Percentiles rank a stretch among this genome's conserved stretches.
Evolutionary conservation across 2,888 invertebrate genomes (phyloP).

Genomic region (Euphydryas editha): DNA sequence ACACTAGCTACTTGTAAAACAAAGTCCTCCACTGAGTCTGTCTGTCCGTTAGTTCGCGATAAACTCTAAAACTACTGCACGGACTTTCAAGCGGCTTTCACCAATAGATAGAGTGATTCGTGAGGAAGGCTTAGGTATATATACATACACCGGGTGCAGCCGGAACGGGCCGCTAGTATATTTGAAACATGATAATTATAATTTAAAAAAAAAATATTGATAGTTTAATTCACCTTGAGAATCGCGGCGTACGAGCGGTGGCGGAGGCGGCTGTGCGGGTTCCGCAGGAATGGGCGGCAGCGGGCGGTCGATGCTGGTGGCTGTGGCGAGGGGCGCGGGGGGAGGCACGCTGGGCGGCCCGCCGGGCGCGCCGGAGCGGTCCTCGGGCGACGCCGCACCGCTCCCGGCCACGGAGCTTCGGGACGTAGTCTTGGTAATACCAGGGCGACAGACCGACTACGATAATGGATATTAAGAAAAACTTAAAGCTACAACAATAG

Average conservation of each 20-base stretch:
- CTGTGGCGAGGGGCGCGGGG: conserved; percentile 67
- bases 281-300: conserved; percentile 86
- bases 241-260: conserved; percentile 84
- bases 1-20: too few species aligned
- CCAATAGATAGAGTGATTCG: too few species aligned
- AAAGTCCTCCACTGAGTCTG: too few species aligned
- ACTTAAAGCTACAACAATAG: too few species aligned
- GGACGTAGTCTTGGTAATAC: conserved; percentile 71
- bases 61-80: too few species aligned
- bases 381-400: conserved; percentile 77
- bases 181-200: too few species aligned
- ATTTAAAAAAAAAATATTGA: too few species aligned
- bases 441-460: conserved; percentile 76
- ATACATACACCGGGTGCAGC: too few species aligned
- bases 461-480: conserved; percentile 22
- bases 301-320: conserved; percentile 80
- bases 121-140: too few species aligned
- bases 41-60: too few species aligned
- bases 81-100: too few species aligned
- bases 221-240: conserved; percentile 85
- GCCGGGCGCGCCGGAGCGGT: conserved; percentile 60
- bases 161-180: too few species aligned
- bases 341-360: conserved; percentile 72
- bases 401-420: conserved; percentile 79
- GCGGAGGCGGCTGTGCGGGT: conserved; percentile 76